A percentile compares a stretch with the other conserved stretches of the same genome.
Evolutionary conservation across 2,797 vertebrate genomes (phyloP).

Genomic region (Brachymystax lenok): DNA sequence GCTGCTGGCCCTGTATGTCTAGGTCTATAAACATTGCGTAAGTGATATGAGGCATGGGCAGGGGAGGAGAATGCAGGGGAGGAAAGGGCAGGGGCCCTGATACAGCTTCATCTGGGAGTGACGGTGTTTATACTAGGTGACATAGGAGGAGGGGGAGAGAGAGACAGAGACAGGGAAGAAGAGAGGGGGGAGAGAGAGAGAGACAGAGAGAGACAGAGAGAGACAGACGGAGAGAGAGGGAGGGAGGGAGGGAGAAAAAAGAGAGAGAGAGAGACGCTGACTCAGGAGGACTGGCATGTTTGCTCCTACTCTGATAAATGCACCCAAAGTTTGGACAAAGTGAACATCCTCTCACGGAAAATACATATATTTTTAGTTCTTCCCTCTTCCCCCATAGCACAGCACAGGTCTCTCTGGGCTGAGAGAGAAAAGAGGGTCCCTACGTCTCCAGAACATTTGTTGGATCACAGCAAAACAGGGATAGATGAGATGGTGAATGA

Average conservation of each 20-base stretch:
- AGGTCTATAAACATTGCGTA: not conserved
- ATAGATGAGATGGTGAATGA: constrained; percentile 30
- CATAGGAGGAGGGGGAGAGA: not conserved
- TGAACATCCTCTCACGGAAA: not conserved
- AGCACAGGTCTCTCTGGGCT: not conserved
- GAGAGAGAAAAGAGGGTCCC: constrained; percentile 21
- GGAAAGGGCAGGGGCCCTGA: not conserved
- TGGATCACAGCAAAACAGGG: constrained; percentile 35
- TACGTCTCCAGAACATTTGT: constrained; percentile 34
- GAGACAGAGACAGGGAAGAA: not conserved
- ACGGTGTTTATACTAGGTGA: not conserved
- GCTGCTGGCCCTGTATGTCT: not conserved
- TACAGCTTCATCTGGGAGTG: not conserved
- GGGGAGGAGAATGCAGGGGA: not conserved
- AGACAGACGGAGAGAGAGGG: not conserved
- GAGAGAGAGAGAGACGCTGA: not conserved
- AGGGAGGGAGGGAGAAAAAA: not conserved
- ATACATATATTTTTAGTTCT: constrained; percentile 9
- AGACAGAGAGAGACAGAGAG: not conserved
- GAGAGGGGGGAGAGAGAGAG: not conserved
- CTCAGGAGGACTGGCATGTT: constrained; percentile 35
- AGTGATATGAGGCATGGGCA: not conserved
- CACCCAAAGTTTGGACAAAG: constrained; percentile 21
- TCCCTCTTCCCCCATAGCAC: not conserved
- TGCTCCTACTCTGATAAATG: constrained; percentile 37